Conservation (phyloP, 2,797 vertebrate genomes). For the Falco columbarius region DNA sequence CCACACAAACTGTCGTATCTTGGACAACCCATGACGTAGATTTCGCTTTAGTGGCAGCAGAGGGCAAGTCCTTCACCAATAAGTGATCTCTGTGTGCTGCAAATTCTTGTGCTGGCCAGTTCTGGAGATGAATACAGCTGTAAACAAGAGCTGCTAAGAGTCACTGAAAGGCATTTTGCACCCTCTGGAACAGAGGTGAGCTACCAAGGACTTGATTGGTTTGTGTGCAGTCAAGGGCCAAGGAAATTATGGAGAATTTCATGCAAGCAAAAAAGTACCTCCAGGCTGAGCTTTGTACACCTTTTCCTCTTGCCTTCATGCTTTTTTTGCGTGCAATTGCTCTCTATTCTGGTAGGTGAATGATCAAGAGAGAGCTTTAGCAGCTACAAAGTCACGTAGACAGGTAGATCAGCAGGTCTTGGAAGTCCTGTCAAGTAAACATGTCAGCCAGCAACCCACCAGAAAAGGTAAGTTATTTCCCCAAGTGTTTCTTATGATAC, state of each 20-base stretch:
- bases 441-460: conserved; percentile 28
- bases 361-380: neutral
- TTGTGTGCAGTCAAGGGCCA: neutral
- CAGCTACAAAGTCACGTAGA: neutral
- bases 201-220: neutral
- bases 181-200: neutral
- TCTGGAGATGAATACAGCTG: neutral
- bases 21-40: neutral
- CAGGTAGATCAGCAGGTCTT: neutral
- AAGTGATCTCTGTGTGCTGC: neutral
- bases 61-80: neutral
- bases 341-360: neutral
- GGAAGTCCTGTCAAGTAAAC: neutral
- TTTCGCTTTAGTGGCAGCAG: neutral
- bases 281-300: neutral
- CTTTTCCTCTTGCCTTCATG: neutral
- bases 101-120: neutral
- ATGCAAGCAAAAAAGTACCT: neutral
- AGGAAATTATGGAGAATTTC: neutral
- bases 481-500: neutral
- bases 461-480: neutral
- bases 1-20: neutral
- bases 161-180: neutral
- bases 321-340: neutral
- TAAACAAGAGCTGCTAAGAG: neutral